Evolutionary conservation across 2,888 invertebrate genomes (phyloP), one percentile per base, ranked within the genome.

Genomic region (Hartigia nigra): DNA sequence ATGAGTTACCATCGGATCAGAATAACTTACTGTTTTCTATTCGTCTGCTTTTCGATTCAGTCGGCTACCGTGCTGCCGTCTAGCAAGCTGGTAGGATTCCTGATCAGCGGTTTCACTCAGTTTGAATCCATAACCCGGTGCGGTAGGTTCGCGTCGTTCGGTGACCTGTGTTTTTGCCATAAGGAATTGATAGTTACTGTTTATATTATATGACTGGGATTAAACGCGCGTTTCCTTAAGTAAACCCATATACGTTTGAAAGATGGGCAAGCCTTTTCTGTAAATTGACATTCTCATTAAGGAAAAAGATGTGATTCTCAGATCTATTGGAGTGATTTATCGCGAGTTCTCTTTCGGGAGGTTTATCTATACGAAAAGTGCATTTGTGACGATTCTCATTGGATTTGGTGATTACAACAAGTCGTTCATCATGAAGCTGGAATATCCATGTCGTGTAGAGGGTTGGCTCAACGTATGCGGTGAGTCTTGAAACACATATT

Each of bases 381-480:
- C 55, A 55, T 82, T 79, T 79, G 85, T 84, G 86, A 80, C 85
- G 23, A 55, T 55, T 55, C 55, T 23, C 55, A 55, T 55, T 55
- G 55, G 55, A 55, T 55, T 55, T 55, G 23, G 55, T 55, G 55
- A 23, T 55, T 55, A 9, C 9, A 0, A 55, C 55, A 23, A 23
- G 23, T 55, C 55, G 23, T 55, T 14, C 55, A 85, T 83, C 84
- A 91, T 91, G 91, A 91, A 89, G 89, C 87, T 93, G 87, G 92
- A 92, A 81, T 94, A 93, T 89, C 94, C 94, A 14, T 93, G 92
- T 85, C 91, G 94, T 78, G 93, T 94, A 74, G 94, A 94, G 89
- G 94, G 94, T 82, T 94, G 94, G 94, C 92, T 94, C 84, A 93
- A 93, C 86, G 92, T 93, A 85, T 93, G 93, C 88, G 94, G 94